phyloP scores from a whole-genome alignment of 2,888 invertebrate genomes.

The Phrixothrix hirtus region DNA sequence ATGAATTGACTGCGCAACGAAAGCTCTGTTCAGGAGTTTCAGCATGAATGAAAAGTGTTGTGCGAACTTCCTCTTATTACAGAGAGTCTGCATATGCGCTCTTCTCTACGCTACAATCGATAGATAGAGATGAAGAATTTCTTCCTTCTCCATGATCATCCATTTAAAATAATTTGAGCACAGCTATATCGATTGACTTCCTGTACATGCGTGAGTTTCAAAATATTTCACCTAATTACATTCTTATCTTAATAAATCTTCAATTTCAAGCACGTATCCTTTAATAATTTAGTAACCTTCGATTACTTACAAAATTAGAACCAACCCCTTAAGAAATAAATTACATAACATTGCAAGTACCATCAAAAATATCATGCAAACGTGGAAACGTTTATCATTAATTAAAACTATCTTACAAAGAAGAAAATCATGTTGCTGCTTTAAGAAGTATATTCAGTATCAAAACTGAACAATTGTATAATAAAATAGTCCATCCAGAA shows the following conservation, averaged over 20 bases:
- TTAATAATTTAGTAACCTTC: too few relatives aligned
- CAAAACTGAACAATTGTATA: too few relatives aligned
- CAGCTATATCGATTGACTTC: conserved; percentile 15
- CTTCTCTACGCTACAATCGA: conserved; percentile 4
- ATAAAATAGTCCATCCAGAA: too few relatives aligned
- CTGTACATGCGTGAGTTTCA: conserved; percentile 17
- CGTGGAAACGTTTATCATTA: too few relatives aligned
- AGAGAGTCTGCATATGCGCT: conserved; percentile 1
- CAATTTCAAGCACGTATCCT: not conserved
- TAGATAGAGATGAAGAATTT: conserved; percentile 12
- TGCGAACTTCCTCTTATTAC: conserved; percentile 3
- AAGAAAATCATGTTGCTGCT: too few relatives aligned
- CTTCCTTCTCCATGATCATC: conserved; percentile 6
- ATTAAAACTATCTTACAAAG: too few relatives aligned
- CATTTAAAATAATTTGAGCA: conserved; percentile 6
- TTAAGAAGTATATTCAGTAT: too few relatives aligned
- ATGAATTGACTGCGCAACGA: conserved; percentile 9
- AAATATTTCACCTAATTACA: not conserved
- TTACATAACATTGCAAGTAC: too few relatives aligned
- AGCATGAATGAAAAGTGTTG: conserved; percentile 22
- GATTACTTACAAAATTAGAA: too few relatives aligned
- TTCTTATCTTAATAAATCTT: not conserved
- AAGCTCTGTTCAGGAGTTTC: conserved; percentile 12
- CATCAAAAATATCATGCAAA: too few relatives aligned
- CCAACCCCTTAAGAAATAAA: too few relatives aligned